Base-by-base conservation (phyloP, 2,113 vertebrate genomes). In the Catharus bicknelli region DNA sequence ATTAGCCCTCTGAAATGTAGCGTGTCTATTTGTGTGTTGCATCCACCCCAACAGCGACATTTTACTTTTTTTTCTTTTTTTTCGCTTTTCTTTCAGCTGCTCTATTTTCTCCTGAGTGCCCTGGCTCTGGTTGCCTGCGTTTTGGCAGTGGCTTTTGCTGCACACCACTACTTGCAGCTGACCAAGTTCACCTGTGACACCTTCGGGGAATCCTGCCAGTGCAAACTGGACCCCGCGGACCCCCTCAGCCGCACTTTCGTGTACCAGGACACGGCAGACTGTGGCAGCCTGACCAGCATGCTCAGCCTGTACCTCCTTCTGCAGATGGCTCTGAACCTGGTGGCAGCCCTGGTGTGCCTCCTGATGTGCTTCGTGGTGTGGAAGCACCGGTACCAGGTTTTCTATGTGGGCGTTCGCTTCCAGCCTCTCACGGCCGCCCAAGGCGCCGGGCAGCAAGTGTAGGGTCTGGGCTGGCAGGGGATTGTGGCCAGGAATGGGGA, bases 301-400 rank as follows among this genome's bases (percentile, higher is more conserved):
- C 98, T 99, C 72, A 85, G 95, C 18, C 79, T 99, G n/a, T 99
- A 98, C 96, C 96, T 99, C 63, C 97, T 99, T 6, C 93, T 99
- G 91, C 99, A 99, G 97, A 98, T 99, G 86, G 83, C 97, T 45
- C 98, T 99, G 55, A 99, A 99, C 94, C 88, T 98, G 96, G 77
- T 90, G 21, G 97, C 98, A 13, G 98, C 98, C 4, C 77, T 99
- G 3, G 97, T 99, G 92, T 99, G 99, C 40, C 97, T 98, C 36
- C 16, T 88, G 2, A 98, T 97, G 1, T 98, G 98, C 94, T 99
- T 99, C 20, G 93, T 99, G 95, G 98, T 99, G 98, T 99, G 99
- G 99, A 99, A 99, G 90, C 98, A 99, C 92, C 98, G 99, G 32
- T 99, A 99, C 94, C 99, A 99, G 97, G 98, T 99, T 79, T 99